Conservation (phyloP, 2,888 invertebrate species). For the Congeria kusceri region DNA sequence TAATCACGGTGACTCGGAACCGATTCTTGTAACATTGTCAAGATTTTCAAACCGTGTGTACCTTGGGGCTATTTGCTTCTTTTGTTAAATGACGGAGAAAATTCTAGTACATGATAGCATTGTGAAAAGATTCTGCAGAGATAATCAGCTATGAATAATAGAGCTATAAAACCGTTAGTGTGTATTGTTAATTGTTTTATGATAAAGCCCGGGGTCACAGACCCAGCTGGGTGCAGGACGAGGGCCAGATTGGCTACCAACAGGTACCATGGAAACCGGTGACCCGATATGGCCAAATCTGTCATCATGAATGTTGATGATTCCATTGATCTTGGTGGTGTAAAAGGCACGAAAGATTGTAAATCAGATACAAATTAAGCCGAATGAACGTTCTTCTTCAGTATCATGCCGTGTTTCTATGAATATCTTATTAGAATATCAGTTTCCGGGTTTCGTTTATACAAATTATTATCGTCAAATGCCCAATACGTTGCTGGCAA, state of each 20-base stretch:
- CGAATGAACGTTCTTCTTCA: background rate
- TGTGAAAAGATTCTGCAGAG: conserved; percentile 45
- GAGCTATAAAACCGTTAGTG: conserved; percentile 60
- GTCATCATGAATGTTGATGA: conserved; percentile 52
- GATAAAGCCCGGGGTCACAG: conserved; percentile 43
- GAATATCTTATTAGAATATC: conserved; percentile 6
- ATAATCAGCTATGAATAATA: conserved; percentile 58
- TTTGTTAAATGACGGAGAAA: conserved; percentile 57
- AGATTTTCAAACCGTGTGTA: conserved; percentile 7
- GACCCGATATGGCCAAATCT: conserved; percentile 52
- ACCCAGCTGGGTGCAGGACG: conserved; percentile 51
- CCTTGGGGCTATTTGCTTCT: conserved; percentile 50
- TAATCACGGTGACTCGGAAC: background rate
- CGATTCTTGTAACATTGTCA: conserved; percentile 5
- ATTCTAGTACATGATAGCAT: conserved; percentile 56
- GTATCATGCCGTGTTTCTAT: conserved; percentile 1
- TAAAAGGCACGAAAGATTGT: conserved; percentile 21
- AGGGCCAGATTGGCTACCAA: conserved; percentile 52
- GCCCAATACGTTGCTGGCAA: too few species aligned
- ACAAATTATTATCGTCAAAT: too few species aligned
- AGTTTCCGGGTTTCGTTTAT: too few species aligned
- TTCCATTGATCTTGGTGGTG: conserved; percentile 34
- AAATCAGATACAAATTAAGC: conserved; percentile 29
- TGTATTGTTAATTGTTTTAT: conserved; percentile 60
- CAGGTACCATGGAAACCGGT: conserved; percentile 46